Evolutionary conservation across 2,113 vertebrate genomes (phyloP).

Genomic region (Eudyptes chrysolophus): DNA sequence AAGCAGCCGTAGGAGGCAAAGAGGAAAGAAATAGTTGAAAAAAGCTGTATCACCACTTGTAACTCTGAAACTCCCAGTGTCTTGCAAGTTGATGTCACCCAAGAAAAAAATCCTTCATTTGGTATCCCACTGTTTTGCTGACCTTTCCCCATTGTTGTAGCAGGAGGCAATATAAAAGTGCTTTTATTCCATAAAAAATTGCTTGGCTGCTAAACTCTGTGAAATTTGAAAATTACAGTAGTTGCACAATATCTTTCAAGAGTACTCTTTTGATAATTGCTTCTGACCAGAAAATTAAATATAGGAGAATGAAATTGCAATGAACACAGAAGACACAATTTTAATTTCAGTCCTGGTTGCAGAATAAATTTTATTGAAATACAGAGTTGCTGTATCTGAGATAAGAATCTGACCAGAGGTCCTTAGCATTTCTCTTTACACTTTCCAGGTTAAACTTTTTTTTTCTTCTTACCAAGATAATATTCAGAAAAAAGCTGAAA

Average conservation of each 20-base stretch:
- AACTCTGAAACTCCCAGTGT: conserved; percentile 43
- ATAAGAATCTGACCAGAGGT: background rate
- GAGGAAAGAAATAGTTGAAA: conserved; percentile 17
- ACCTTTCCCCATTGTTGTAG: conserved; percentile 56
- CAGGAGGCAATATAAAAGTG: conserved; percentile 60
- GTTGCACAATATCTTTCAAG: conserved; percentile 1
- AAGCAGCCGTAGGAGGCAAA: background rate
- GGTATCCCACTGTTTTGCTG: conserved; percentile 59
- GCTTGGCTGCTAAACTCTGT: conserved; percentile 44
- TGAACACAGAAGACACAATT: conserved; percentile 2
- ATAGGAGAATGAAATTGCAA: conserved; percentile 17
- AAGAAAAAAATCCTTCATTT: conserved; percentile 61
- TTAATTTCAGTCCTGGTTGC: background rate
- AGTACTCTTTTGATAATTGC: background rate
- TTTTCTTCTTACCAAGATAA: background rate
- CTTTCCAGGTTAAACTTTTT: background rate
- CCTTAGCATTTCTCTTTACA: background rate
- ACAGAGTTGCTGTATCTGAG: background rate
- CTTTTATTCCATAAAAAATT: conserved; percentile 54
- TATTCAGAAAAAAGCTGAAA: background rate
- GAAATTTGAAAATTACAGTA: conserved; percentile 42
- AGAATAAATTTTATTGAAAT: conserved; percentile 19
- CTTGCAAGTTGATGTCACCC: conserved; percentile 53
- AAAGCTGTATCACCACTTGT: background rate
- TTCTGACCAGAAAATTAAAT: conserved; percentile 53